Base-by-base conservation (phyloP, 2,113 vertebrate genomes). In the Hiodon tergisus region DNA sequence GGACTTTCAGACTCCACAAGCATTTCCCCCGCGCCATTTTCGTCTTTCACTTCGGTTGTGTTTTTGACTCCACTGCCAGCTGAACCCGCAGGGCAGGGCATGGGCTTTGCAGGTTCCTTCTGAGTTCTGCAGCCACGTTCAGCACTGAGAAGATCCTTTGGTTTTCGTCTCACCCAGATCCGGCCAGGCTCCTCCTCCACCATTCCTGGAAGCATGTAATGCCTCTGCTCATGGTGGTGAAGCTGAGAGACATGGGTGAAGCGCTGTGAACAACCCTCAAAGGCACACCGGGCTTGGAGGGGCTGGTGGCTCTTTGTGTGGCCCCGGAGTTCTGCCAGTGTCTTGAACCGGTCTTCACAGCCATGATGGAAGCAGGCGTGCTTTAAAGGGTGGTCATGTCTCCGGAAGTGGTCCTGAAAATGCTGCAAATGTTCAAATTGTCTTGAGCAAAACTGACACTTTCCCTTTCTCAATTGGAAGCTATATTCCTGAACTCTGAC, bases 301-400 rank as follows among this genome's bases (percentile, higher is more conserved):
- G 88, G 89, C 78, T 81, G 87, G 76, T 99, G 97, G 84, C 83
- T 94, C 86, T 93, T 92, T 58, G 89, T 85, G 69, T 99, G 97
- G 13, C 94, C 94, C 53, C 91, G 87, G 85, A 98, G 94, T 73
- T 96, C 94, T 2, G 91, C 75, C 1, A 90, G 92, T 0, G 93
- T 87, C 77, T 95, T 95, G 89, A 96, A 98, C 55, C 94, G 90
- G 78, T 93, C 90, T 46, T 87, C 86, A 77, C 97, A 99, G 77
- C 93, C 94, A 73, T 89, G 89, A 79, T 99, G 96, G 83, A 92
- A 93, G 90, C 97, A 99, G 3, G 95, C 95, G 76, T 97, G 93
- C 72, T 93, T 92, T 69, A 96, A 95, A 81, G 87, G 86, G 78
- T 93, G 91, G 75, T 89, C 88, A 5, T 99, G 97, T 79, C 93